Percentiles rank a stretch among this genome's conserved stretches.
Evolutionary conservation across 2,888 invertebrate genomes (phyloP).

Genomic region (Spilosoma lubricipeda): DNA sequence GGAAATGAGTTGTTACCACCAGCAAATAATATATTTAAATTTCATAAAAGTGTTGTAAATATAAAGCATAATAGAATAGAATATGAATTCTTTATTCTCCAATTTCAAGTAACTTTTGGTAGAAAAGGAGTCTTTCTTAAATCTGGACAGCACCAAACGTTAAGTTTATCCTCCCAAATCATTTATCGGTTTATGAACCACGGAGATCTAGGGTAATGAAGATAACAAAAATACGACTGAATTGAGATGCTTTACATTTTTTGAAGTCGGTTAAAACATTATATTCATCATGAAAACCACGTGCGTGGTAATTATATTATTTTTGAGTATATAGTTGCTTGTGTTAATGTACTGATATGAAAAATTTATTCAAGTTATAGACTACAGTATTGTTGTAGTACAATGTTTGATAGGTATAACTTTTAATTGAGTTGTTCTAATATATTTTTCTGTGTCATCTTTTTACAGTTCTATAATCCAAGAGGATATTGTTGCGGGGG

Average conservation of each 20-base stretch:
- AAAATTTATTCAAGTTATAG: neutral
- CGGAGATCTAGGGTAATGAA: no score
- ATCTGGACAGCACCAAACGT: no score
- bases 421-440: neutral
- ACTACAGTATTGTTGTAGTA: neutral
- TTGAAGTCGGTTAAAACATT: neutral
- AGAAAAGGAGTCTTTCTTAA: no score
- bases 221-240: neutral
- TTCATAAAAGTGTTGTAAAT: no score
- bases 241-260: neutral
- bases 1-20: constrained; percentile 26
- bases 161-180: no score
- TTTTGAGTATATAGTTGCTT: constrained; percentile 11
- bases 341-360: neutral
- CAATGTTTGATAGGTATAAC: neutral
- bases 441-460: neutral
- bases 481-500: constrained; percentile 19
- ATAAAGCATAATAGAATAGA: no score
- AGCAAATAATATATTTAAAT: constrained; percentile 18
- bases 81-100: no score
- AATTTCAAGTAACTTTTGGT: no score
- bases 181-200: no score
- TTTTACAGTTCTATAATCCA: constrained; percentile 1
- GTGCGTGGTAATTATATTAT: no score
- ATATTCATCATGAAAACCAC: constrained; percentile 15